Evolutionary conservation across 2,888 invertebrate genomes (phyloP).

Genomic region (Crioceris asparagi): DNA sequence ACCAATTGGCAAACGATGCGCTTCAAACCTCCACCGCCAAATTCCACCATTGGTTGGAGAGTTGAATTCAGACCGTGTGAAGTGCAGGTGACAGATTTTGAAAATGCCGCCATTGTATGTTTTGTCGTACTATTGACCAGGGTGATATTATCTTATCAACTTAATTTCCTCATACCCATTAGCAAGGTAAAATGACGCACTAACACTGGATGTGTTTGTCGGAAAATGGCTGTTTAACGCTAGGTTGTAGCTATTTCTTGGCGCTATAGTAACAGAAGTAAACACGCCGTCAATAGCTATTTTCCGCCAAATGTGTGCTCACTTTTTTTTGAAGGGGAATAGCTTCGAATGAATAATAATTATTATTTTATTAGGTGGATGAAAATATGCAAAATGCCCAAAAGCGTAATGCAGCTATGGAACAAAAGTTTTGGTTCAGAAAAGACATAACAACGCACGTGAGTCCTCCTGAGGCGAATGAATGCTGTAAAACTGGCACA

Average conservation of each 20-base stretch:
- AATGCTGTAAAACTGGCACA: slow-evolving; percentile 30
- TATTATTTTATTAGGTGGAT: slow-evolving; percentile 51
- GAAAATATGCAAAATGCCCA: slow-evolving; percentile 97
- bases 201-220: too few species aligned
- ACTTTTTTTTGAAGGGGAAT: too few species aligned
- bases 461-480: slow-evolving; percentile 38
- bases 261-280: too few species aligned
- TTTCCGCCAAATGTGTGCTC: too few species aligned
- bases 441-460: slow-evolving; percentile 55
- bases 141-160: slow-evolving; percentile 90
- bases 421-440: slow-evolving; percentile 89
- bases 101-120: slow-evolving; percentile 97
- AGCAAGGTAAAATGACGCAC: slow-evolving; percentile 56
- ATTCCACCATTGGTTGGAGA: slow-evolving; percentile 95
- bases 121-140: slow-evolving; percentile 94
- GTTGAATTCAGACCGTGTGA: slow-evolving; percentile 99
- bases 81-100: slow-evolving; percentile 97
- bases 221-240: too few species aligned
- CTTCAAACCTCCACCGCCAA: slow-evolving; percentile 95
- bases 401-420: slow-evolving; percentile 73
- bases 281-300: too few species aligned
- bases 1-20: slow-evolving; percentile 99
- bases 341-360: neutral
- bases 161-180: slow-evolving; percentile 95
- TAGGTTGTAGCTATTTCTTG: too few species aligned